phyloP scores from a whole-genome alignment of 2,113 vertebrate genomes.

The Gadus macrocephalus region DNA sequence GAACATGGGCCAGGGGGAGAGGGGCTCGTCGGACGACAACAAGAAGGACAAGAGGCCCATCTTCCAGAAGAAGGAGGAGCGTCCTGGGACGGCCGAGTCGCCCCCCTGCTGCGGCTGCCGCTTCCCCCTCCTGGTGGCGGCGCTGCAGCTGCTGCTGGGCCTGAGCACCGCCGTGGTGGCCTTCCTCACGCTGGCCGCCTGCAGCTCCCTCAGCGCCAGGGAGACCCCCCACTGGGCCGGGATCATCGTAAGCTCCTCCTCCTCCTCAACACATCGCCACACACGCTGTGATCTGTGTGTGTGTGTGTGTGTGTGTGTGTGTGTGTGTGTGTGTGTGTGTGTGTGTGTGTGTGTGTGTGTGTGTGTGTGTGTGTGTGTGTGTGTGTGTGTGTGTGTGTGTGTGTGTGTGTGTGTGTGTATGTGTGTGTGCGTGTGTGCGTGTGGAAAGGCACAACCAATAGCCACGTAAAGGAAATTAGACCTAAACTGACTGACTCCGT shows the following conservation, averaged over 20 bases:
- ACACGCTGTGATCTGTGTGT: no score
- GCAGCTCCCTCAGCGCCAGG: slow-evolving; percentile 86
- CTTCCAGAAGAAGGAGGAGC: slow-evolving; percentile 52
- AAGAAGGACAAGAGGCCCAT: slow-evolving; percentile 53
- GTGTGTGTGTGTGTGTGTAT: no score
- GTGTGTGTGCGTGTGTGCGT: no score
- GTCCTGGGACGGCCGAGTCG: slow-evolving; percentile 65
- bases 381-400: no score
- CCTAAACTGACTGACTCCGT: no score
- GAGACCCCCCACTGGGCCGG: slow-evolving; percentile 98
- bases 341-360: no score
- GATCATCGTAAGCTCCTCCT: slow-evolving; percentile 87
- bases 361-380: no score
- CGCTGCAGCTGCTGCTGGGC: slow-evolving; percentile 89
- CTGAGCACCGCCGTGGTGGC: slow-evolving; percentile 81
- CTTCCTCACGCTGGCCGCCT: slow-evolving; percentile 87
- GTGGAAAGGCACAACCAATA: no score
- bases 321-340: no score
- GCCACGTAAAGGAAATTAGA: no score
- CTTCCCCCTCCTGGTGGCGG: slow-evolving; percentile 88
- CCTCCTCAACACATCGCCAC: background rate
- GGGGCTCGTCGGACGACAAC: slow-evolving; percentile 37
- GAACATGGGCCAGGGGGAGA: slow-evolving; percentile 47
- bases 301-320: no score
- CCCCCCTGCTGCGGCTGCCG: slow-evolving; percentile 85